Conservation (phyloP, 2,888 invertebrate species). For the Hymenopus coronatus region DNA sequence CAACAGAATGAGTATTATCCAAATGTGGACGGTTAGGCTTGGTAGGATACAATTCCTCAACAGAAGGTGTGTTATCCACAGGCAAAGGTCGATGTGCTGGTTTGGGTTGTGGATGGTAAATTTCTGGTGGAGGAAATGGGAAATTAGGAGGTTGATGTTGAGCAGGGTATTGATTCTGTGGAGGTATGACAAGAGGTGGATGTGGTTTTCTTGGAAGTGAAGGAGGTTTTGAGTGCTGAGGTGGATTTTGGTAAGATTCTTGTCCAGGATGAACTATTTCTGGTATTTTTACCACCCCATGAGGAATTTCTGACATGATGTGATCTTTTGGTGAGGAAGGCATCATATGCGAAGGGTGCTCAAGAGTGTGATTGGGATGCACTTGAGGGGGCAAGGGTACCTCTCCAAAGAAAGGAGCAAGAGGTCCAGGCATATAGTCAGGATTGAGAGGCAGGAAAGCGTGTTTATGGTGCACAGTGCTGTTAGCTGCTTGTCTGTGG, state of each 20-base stretch:
- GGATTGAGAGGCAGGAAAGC: slow-evolving; percentile 29
- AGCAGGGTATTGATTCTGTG: background rate
- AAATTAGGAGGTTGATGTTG: background rate
- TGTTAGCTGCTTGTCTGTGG: background rate
- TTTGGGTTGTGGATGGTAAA: slow-evolving; percentile 10
- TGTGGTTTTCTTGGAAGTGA: background rate
- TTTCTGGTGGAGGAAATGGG: background rate
- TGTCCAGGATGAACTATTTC: background rate
- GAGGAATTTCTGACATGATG: background rate
- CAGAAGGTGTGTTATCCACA: too few relatives aligned
- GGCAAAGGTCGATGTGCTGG: background rate
- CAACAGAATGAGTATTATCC: background rate
- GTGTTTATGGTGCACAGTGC: background rate
- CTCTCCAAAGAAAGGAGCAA: background rate
- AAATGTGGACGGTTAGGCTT: too few relatives aligned
- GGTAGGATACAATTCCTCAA: background rate
- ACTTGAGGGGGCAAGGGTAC: background rate
- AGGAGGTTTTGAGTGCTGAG: background rate
- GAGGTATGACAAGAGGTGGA: background rate
- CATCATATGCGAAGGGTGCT: background rate
- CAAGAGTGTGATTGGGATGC: background rate
- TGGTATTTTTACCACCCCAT: background rate
- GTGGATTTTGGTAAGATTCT: background rate
- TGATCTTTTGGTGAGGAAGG: background rate
- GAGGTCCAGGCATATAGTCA: slow-evolving; percentile 9